These are phyloP conservation scores for Scylla paramamosain DNA, from an alignment of 1,140 invertebrate genomes.

Conservation along the genomic window DNA sequence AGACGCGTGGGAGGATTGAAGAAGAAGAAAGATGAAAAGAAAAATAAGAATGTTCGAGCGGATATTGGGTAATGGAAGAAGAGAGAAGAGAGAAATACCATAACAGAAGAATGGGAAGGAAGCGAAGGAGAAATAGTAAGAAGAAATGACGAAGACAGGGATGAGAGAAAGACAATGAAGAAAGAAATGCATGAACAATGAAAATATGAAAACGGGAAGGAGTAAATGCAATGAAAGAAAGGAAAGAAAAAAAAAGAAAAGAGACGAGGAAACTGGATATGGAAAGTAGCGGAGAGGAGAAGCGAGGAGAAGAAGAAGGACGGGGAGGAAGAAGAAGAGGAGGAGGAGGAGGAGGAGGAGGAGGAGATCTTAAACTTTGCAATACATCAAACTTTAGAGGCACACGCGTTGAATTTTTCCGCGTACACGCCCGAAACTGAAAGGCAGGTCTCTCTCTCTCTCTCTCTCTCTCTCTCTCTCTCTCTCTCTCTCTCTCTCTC, in stretches of 20 bases:
- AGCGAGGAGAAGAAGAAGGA: not conserved
- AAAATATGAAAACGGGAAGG: not conserved
- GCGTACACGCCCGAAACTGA: not conserved
- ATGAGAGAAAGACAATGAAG: not conserved
- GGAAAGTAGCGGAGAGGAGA: not conserved
- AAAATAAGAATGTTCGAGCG: too few species aligned
- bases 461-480: not conserved
- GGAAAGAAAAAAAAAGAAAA: not conserved
- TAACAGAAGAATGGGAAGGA: too few species aligned
- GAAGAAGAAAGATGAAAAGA: too few species aligned
- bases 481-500: not conserved
- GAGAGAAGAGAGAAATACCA: too few species aligned
- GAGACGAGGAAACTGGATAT: not conserved
- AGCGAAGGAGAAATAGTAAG: not conserved
- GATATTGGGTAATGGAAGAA: too few species aligned
- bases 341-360: constrained; percentile 1
- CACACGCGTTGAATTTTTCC: not conserved
- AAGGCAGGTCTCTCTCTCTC: not conserved
- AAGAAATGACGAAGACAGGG: not conserved
- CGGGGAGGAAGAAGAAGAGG: not conserved
- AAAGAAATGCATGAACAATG: not conserved
- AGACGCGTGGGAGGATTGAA: too few species aligned
- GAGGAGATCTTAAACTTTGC: not conserved
- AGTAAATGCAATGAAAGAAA: not conserved
- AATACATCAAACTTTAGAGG: not conserved